phyloP scores from a whole-genome alignment of 2,113 vertebrate genomes.

The Thamnophis sirtalis region DNA sequence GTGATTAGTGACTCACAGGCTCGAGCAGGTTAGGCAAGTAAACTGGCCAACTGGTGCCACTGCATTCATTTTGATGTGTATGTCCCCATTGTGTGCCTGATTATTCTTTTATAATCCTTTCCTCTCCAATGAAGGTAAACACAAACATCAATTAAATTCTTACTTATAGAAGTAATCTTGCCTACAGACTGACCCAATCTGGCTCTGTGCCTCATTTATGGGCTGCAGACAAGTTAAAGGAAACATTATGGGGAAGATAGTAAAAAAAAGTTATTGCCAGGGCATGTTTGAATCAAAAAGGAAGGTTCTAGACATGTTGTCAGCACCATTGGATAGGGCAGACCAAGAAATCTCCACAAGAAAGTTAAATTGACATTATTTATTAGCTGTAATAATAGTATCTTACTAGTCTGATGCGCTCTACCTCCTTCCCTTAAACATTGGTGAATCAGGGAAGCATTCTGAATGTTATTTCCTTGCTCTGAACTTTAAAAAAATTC shows the following conservation, averaged over 20 bases:
- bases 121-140: not conserved
- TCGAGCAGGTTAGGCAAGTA: not conserved
- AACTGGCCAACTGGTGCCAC: not conserved
- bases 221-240: not conserved
- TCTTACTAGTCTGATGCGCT: not conserved
- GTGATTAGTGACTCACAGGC: not conserved
- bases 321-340: not conserved
- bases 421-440: not conserved
- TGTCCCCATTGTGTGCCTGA: not conserved
- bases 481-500: not conserved
- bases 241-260: not conserved
- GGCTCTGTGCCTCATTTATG: not conserved
- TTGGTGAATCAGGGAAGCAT: not conserved
- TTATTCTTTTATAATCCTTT: not conserved
- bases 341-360: not conserved
- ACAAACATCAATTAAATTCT: not conserved
- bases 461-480: not conserved
- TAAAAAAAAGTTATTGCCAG: not conserved
- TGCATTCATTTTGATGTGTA: not conserved
- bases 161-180: not conserved
- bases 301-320: not conserved
- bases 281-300: not conserved
- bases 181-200: not conserved
- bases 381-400: not conserved
- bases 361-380: not conserved